Conservation (phyloP, 2,113 vertebrate genomes). For the Procavia capensis region DNA sequence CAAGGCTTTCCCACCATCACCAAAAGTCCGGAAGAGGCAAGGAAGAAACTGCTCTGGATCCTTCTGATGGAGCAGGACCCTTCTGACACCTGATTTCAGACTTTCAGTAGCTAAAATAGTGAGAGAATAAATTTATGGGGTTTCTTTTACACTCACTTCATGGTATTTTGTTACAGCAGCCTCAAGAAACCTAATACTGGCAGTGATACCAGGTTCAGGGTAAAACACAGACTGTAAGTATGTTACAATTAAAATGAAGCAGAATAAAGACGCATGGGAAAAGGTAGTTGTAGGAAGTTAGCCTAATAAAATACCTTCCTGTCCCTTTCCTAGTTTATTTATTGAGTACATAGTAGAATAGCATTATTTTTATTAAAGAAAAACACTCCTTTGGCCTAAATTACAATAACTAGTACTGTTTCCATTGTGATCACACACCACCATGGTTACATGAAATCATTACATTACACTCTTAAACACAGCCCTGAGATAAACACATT, state of each 20-base stretch:
- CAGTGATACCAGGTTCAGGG: background rate
- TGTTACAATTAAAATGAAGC: constrained; percentile 36
- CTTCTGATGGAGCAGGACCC: no score
- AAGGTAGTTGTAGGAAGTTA: background rate
- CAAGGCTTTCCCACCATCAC: background rate
- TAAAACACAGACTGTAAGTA: constrained; percentile 23
- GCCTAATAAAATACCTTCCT: background rate
- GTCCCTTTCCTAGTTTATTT: background rate
- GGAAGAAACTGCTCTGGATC: background rate
- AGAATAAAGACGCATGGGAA: background rate
- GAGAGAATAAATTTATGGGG: background rate
- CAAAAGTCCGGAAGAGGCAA: background rate
- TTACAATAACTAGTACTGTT: constrained; percentile 15
- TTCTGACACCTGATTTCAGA: background rate
- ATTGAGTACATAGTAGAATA: background rate
- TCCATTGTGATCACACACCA: background rate
- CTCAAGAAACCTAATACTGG: background rate
- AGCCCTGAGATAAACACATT: background rate
- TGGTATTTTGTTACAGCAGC: background rate
- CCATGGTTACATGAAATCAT: background rate
- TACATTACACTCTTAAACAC: background rate
- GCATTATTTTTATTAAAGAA: background rate
- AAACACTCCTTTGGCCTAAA: background rate
- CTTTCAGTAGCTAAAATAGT: background rate
- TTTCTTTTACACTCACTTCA: background rate